A percentile compares a stretch with the other conserved stretches of the same genome.
Conservation (phyloP, 2,113 vertebrate species). For the Anarhynchus alexandrinus region DNA sequence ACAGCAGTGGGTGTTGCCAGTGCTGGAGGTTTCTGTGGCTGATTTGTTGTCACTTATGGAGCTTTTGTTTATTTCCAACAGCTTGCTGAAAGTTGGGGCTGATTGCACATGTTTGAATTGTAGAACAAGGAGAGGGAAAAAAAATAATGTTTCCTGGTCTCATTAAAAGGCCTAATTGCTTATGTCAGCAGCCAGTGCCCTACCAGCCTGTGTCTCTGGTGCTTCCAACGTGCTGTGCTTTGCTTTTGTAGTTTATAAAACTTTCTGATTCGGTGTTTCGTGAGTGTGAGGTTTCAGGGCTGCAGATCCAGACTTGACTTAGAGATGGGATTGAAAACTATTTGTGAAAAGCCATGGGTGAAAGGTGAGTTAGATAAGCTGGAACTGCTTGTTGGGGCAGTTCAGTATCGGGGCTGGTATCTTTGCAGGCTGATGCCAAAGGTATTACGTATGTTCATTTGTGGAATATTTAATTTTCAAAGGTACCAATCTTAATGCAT, state of each 20-base stretch:
- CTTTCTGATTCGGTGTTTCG: neutral
- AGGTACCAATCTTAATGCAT: neutral
- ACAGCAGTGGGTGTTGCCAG: neutral
- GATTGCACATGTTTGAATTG: neutral
- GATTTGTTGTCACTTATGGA: neutral
- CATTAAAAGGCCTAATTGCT: neutral
- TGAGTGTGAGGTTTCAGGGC: neutral
- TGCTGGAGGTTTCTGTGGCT: neutral
- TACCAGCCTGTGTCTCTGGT: neutral
- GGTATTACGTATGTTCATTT: neutral
- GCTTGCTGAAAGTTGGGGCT: neutral
- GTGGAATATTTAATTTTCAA: neutral
- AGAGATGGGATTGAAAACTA: accelerated
- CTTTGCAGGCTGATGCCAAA: neutral
- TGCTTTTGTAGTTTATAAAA: neutral
- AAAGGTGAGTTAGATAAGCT: conserved; percentile 6
- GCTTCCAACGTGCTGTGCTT: neutral
- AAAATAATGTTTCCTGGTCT: neutral
- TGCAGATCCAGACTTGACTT: neutral
- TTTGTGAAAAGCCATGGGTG: neutral
- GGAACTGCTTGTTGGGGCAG: conserved; percentile 10
- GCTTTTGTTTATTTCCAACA: neutral
- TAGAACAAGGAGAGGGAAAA: neutral
- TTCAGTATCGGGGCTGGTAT: neutral
- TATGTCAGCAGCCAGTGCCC: neutral